Evolutionary conservation across 1,140 invertebrate genomes (phyloP).

Genomic region (Saccostrea glomerata): DNA sequence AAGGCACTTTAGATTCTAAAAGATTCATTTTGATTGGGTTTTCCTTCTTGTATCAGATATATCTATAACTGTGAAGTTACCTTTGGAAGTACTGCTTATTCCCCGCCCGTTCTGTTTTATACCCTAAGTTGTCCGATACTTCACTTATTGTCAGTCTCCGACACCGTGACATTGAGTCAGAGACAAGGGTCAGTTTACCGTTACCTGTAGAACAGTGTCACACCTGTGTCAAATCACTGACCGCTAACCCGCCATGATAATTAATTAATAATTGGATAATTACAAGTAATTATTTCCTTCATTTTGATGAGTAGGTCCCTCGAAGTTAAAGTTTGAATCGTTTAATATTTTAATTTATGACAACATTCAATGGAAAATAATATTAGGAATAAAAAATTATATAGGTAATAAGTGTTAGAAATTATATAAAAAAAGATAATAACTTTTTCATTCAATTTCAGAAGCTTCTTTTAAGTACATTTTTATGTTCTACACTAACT

Average conservation of each 20-base stretch:
- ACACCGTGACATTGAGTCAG: slow-evolving; percentile 4
- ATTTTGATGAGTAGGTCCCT: background rate
- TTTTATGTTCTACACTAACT: no score
- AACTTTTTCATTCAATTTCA: no score
- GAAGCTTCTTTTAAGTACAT: no score
- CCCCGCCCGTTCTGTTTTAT: background rate
- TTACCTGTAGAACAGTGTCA: slow-evolving; percentile 5
- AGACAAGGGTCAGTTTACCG: background rate
- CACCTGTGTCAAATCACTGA: background rate
- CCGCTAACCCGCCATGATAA: background rate
- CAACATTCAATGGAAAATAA: no score
- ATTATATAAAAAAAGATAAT: no score
- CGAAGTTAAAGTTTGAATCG: no score
- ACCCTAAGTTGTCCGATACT: background rate
- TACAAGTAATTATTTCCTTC: background rate
- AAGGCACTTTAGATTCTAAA: background rate
- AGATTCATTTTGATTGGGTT: background rate
- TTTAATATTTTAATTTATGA: no score
- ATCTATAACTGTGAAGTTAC: background rate
- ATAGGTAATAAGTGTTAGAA: no score
- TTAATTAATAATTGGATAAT: background rate
- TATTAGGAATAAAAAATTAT: no score
- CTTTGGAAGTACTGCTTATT: background rate
- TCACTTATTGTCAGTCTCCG: background rate
- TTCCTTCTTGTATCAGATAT: background rate